Conservation (phyloP, 1,140 invertebrate genomes). For the Neodiprion lecontei region DNA sequence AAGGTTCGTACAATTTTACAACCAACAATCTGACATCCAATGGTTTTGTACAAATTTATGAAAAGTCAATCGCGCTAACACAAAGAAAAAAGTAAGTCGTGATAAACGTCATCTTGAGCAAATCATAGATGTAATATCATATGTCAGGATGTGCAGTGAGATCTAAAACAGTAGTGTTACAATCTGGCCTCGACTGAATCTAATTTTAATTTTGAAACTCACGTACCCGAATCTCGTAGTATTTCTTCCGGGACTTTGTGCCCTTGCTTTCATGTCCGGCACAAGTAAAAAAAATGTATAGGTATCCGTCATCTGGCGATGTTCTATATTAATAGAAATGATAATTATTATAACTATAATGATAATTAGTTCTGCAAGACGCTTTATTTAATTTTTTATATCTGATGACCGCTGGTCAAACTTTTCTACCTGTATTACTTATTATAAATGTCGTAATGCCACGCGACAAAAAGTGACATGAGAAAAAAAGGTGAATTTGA, state of each 20-base stretch:
- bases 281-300: neutral
- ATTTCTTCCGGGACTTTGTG: neutral
- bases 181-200: conserved; percentile 50
- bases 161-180: conserved; percentile 27
- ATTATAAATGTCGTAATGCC: too few species aligned
- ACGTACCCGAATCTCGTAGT: neutral
- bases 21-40: conserved; percentile 21
- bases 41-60: conserved; percentile 14
- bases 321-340: too few species aligned
- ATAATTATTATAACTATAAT: too few species aligned
- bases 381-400: too few species aligned
- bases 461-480: conserved; percentile 25
- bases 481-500: conserved; percentile 5
- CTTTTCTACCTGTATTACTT: neutral
- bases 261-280: neutral
- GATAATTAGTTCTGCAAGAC: too few species aligned
- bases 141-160: neutral
- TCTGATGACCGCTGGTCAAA: neutral
- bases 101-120: neutral
- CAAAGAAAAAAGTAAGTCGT: conserved; percentile 26
- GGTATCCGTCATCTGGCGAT: neutral
- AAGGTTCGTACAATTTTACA: too few species aligned
- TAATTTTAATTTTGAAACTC: conserved; percentile 41
- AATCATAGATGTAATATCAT: neutral
- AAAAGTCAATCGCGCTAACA: conserved; percentile 19